These are phyloP conservation scores for Rhinolophus sinicus DNA, from an alignment of 2,113 vertebrate species.

Conservation along the genomic window DNA sequence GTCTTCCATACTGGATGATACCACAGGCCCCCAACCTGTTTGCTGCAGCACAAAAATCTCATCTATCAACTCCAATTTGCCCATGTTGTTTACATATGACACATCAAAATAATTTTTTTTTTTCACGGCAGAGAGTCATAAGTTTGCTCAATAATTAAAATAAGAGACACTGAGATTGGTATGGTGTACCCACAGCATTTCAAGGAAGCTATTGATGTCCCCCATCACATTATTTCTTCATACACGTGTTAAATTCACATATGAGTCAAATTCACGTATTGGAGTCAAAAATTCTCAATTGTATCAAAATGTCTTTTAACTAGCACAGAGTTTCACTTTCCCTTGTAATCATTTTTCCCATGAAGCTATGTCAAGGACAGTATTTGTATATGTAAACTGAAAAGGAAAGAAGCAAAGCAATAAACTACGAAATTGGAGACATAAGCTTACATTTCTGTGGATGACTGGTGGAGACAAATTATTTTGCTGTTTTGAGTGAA, in stretches of 20 bases:
- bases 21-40: neutral
- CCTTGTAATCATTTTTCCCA: neutral
- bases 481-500: neutral
- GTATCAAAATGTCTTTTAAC: neutral
- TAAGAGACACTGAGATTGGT: neutral
- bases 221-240: neutral
- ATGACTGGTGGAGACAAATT: too few species aligned
- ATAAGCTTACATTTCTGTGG: neutral
- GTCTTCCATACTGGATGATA: slow-evolving; percentile 44
- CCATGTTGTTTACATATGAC: neutral
- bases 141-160: neutral
- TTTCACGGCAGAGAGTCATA: accelerated
- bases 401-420: neutral
- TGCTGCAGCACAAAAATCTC: neutral
- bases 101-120: neutral
- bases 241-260: neutral
- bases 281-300: neutral
- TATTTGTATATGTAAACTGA: neutral
- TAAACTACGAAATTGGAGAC: neutral
- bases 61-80: neutral
- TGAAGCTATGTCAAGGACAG: neutral
- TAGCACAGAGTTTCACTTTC: neutral
- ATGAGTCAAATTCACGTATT: neutral
- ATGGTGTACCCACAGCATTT: too few species aligned
- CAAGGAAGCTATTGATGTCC: accelerated